These are phyloP conservation scores for Osmoderma eremita DNA, from an alignment of 2,888 invertebrate species.

Conservation along the genomic window DNA sequence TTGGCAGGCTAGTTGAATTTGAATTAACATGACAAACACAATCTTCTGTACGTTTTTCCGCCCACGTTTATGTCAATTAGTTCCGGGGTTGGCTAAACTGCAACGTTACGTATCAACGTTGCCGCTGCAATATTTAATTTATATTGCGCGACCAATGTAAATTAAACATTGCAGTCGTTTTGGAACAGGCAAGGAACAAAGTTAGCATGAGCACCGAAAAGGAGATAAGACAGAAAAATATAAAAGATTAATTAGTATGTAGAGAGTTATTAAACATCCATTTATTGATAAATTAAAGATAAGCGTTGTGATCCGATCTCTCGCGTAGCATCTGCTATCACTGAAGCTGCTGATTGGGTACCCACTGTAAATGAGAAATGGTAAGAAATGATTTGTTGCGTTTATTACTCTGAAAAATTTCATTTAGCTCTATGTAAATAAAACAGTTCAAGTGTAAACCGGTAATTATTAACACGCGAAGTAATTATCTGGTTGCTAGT, in stretches of 20 bases:
- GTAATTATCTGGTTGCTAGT: too few species aligned
- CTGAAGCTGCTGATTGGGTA: slow-evolving; percentile 15
- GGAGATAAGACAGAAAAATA: slow-evolving; percentile 12
- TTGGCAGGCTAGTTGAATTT: slow-evolving; percentile 34
- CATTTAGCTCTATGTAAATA: slow-evolving; percentile 11
- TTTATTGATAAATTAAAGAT: slow-evolving; percentile 42
- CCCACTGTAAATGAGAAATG: slow-evolving; percentile 25
- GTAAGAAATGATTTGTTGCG: slow-evolving; percentile 29
- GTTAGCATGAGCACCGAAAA: slow-evolving; percentile 2
- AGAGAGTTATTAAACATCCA: slow-evolving; percentile 37
- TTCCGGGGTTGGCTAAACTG: neutral
- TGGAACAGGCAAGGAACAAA: slow-evolving; percentile 5
- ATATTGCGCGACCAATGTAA: slow-evolving; percentile 5
- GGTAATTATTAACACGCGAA: neutral
- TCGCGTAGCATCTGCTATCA: slow-evolving; percentile 18
- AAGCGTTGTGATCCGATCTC: slow-evolving; percentile 24
- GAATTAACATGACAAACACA: slow-evolving; percentile 36
- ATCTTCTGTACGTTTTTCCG: slow-evolving; percentile 20
- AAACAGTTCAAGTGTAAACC: slow-evolving; percentile 10
- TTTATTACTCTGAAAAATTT: slow-evolving; percentile 28
- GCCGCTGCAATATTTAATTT: too few species aligned
- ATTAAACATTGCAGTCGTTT: slow-evolving; percentile 2
- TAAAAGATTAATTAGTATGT: slow-evolving; percentile 38
- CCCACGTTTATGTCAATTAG: neutral
- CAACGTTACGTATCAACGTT: neutral